Evolutionary conservation across 2,113 vertebrate species (phyloP).

Genomic region (Cyprinus carpio): DNA sequence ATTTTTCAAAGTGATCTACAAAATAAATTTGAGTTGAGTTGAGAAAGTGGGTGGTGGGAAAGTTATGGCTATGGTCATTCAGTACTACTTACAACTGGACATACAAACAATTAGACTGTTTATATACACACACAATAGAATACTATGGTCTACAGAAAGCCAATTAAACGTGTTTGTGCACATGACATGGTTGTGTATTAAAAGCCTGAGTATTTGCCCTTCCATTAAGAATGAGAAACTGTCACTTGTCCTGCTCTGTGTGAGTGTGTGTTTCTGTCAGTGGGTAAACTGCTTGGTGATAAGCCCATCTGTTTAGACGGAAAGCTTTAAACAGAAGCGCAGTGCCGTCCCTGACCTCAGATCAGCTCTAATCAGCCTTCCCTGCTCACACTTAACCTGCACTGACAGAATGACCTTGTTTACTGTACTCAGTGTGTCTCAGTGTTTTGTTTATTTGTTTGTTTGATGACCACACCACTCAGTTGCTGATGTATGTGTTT

Average conservation of each 20-base stretch:
- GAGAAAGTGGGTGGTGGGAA: background rate
- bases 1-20: background rate
- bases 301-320: background rate
- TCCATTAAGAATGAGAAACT: background rate
- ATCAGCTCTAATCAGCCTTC: background rate
- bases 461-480: conserved; percentile 44
- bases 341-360: background rate
- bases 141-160: background rate
- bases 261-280: background rate
- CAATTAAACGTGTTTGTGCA: background rate
- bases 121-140: background rate
- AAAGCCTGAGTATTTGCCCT: background rate
- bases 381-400: conserved; percentile 17
- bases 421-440: conserved; percentile 44
- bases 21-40: background rate
- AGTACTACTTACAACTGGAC: background rate
- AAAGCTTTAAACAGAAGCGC: background rate
- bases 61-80: background rate
- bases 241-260: background rate
- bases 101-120: background rate
- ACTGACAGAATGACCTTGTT: conserved; percentile 51
- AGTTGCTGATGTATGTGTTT: conserved; percentile 49
- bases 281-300: background rate
- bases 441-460: conserved; percentile 46
- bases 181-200: background rate